A percentile compares a stretch with the other conserved stretches of the same genome.
These are phyloP conservation scores for Oncorhynchus keta DNA, from an alignment of 2,113 vertebrate species.

Conservation along the genomic window DNA sequence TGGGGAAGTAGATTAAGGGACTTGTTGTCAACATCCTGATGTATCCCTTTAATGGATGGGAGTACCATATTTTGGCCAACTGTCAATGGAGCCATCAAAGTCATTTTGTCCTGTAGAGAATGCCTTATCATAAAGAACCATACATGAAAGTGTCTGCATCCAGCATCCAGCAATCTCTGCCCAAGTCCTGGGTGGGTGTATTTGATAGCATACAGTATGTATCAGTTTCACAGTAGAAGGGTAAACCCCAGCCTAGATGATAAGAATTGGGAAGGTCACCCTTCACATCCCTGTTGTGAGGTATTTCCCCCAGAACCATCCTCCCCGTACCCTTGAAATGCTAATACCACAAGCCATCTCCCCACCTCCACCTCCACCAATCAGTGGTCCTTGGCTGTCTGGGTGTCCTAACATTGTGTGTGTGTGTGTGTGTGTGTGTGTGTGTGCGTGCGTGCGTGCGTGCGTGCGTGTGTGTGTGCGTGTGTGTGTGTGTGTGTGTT, in stretches of 20 bases:
- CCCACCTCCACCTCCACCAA: background rate
- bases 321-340: constrained; percentile 13
- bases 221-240: background rate
- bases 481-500: constrained; percentile 8
- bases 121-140: background rate
- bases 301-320: background rate
- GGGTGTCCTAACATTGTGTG: background rate
- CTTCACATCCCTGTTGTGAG: background rate
- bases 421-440: constrained; percentile 9
- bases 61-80: too few species aligned
- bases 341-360: background rate
- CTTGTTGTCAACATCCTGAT: too few species aligned
- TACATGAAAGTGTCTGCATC: background rate
- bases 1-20: too few species aligned
- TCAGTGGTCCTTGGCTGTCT: background rate
- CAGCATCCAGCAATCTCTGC: background rate
- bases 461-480: background rate
- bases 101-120: background rate
- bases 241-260: background rate
- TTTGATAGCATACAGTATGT: background rate
- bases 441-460: constrained; percentile 3
- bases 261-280: background rate
- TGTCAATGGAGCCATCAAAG: background rate
- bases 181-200: background rate
- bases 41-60: too few species aligned